Base-by-base conservation (phyloP, 2,113 vertebrate species). In the Clupea harengus region DNA sequence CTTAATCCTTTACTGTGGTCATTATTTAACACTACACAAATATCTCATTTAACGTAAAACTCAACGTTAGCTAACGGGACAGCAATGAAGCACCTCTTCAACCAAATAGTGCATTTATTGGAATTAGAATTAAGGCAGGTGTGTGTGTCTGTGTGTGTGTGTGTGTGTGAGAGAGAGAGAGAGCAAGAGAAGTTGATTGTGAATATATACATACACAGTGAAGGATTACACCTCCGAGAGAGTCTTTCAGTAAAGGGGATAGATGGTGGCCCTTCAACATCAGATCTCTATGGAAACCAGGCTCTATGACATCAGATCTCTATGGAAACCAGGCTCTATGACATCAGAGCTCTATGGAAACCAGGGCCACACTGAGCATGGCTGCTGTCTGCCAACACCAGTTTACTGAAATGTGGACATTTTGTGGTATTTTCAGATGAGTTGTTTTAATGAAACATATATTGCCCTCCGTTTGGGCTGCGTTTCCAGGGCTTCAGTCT, bases 101-200 rank as follows among this genome's bases (percentile, higher is more conserved):
- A 78, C 64, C 22, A 67, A 25, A 39, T 78, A 78, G 72, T 78
- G 72, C 72, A 78, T 78, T 78, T 78, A 28, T 15, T 78, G 32
- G 72, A 78, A 78, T 78, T 78, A 78, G 28, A 78, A 78, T 78
- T 78, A 78, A 78, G 72, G 72, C 72, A 78, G 32, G 72, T 78
- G 72, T 78, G 72, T 75, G 67, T 75, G n/a, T 75, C 28, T 78
- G 25, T 78, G 32, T 78, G 72, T 72, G 64, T 72, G 32, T 78
- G 28, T 17, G 72, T 78, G 67, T 72, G 22, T 64, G 60, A 20
- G 54, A 13, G 54, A 60, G 20, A 18, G 54, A 60, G 54, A 5
- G 60, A 64, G 60, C 50, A 20, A 22, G 54, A 22, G 54, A 60
- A 60, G 22, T 44, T 78, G 11, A 39, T 28, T 78, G 72, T 64